Evolutionary conservation across 2,113 vertebrate species (phyloP).

Genomic region (Scolopax mira): DNA sequence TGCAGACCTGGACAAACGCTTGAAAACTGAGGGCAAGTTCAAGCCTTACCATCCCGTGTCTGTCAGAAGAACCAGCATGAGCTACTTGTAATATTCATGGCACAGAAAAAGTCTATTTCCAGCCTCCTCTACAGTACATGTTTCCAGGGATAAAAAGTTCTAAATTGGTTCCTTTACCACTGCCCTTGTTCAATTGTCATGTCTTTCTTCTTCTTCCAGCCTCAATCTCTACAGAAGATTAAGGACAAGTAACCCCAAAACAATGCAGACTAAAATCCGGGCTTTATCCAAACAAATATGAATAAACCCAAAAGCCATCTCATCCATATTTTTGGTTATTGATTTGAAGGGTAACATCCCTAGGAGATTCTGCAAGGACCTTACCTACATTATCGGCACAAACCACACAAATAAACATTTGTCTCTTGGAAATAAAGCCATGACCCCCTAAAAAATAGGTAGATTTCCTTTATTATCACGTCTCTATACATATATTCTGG

Average conservation of each 20-base stretch:
- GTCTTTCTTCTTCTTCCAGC: neutral
- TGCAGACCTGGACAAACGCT: neutral
- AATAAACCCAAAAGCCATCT: neutral
- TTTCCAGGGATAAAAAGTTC: neutral
- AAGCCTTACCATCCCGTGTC: neutral
- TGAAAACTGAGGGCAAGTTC: neutral
- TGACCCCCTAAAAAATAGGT: too few relatives aligned
- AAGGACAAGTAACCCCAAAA: neutral
- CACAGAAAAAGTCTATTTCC: neutral
- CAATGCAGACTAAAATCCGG: neutral
- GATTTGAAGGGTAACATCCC: neutral
- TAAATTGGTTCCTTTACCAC: neutral
- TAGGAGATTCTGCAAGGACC: neutral
- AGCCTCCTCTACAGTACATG: neutral
- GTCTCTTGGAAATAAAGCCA: neutral
- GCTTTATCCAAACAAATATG: neutral
- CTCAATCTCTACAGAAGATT: neutral
- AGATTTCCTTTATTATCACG: neutral
- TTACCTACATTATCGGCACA: neutral
- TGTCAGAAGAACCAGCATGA: neutral
- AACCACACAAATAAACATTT: neutral
- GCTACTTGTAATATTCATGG: neutral
- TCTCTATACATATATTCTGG: neutral
- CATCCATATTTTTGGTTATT: neutral
- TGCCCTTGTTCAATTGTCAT: fast-evolving